Base-by-base conservation (phyloP, 2,888 invertebrate genomes). In the Invenusta paracnida region DNA sequence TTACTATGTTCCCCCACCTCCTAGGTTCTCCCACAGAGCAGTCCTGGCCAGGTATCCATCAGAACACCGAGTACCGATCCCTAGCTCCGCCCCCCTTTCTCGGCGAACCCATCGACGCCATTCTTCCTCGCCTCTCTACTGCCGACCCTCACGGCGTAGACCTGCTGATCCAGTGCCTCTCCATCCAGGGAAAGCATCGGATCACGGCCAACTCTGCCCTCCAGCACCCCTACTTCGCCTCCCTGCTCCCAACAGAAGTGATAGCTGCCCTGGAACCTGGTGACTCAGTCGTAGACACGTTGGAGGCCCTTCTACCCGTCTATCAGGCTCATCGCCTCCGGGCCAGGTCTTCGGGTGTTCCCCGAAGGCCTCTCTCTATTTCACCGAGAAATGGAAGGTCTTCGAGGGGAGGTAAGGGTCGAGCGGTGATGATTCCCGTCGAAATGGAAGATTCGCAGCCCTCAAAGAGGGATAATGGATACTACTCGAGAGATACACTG, bases 21-120 rank as follows among this genome's bases (percentile, higher is more conserved):
- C 79, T 29, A 48, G 82, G 82, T 29, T 25, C 27, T 2, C 82
- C 82, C n/a, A 82, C 27, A 17, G 82, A 82, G 29, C 17, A 82
- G 29, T 25, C 27, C 29, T 82, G 82, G 82, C 82, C 82, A 2
- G 82, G 82, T 5, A 29, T 82, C 82, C 13, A 17, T 17, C 29
- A 27, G 29, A 27, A 27, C 29, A 2, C 82, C 2, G 28, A 82
- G 29, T 29, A 5, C 17, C 1, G 5, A 2, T 25, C 1, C 29
- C 27, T 82, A 2, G 1, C 27, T 1, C 29, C 82, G n/a, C 29
- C 29, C 82, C 29, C 29, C 29, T 28, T 17, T n/a, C 13, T 17
- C 29, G 17, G n/a, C 17, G 82, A 29, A 5, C 29, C 25, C 11
- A n/a, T 29, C 23, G 28, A 29, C n/a, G 82, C 29, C n/a, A 2